Percentiles rank a stretch among this genome's conserved stretches.
Conservation (phyloP, 2,888 invertebrate genomes). For the Zygothrica quintamaculata region DNA sequence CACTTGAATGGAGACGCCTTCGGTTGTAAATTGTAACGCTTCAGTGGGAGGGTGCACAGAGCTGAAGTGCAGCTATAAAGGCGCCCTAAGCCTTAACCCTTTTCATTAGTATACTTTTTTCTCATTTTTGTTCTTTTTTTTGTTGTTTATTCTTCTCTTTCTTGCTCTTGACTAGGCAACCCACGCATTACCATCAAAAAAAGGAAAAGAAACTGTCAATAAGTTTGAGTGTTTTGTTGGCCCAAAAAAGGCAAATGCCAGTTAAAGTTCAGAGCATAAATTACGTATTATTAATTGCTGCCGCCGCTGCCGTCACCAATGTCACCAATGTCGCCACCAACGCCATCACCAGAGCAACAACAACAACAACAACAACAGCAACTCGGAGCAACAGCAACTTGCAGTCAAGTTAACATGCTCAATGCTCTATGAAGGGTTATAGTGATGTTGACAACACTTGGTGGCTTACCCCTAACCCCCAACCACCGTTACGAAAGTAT, state of each 20-base stretch:
- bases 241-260: conserved; percentile 61
- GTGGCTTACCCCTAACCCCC: conserved; percentile 18
- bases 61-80: conserved; percentile 67
- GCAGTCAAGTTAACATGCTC: conserved; percentile 14
- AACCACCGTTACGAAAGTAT: too few species aligned
- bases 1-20: conserved; percentile 53
- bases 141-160: conserved; percentile 11
- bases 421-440: conserved; percentile 65
- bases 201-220: conserved; percentile 70
- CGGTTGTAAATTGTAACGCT: conserved; percentile 76
- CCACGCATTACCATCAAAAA: conserved; percentile 41
- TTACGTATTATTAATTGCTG: conserved; percentile 77
- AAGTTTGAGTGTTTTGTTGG: conserved; percentile 68
- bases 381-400: too few species aligned
- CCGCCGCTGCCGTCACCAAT: conserved; percentile 47
- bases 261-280: conserved; percentile 69
- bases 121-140: conserved; percentile 1
- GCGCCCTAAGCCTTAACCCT: conserved; percentile 40
- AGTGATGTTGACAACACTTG: conserved; percentile 68
- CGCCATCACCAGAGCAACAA: conserved; percentile 20
- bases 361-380: too few species aligned
- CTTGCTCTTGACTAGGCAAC: conserved; percentile 9
- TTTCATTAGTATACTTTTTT: too few species aligned
- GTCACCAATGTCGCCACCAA: conserved; percentile 47
- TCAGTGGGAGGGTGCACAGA: conserved; percentile 62